Conservation (phyloP, 2,888 invertebrate species). For the Orthosia gothica region DNA sequence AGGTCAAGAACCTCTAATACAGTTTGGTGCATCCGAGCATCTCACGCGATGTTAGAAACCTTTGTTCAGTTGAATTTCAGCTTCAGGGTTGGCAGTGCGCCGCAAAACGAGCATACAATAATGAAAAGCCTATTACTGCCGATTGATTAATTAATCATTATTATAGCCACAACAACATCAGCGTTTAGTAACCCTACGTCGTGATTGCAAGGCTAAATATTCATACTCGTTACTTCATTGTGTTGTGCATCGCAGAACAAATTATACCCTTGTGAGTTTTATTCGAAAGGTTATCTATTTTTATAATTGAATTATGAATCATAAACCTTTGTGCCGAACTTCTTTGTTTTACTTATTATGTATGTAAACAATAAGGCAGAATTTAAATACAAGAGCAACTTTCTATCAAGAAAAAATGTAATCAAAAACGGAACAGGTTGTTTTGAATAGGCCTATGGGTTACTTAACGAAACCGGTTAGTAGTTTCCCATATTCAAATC, state of each 20-base stretch:
- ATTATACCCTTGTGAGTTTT: constrained; percentile 58
- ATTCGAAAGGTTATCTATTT: constrained; percentile 48
- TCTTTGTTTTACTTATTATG: constrained; percentile 32
- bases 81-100: constrained; percentile 49
- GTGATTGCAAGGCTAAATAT: constrained; percentile 59
- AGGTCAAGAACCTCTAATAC: constrained; percentile 83
- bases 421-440: constrained; percentile 21
- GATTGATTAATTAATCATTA: constrained; percentile 5
- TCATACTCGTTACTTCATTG: constrained; percentile 54
- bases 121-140: constrained; percentile 10
- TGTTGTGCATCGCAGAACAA: constrained; percentile 65
- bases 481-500: constrained; percentile 67
- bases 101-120: not conserved
- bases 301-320: constrained; percentile 36
- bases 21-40: constrained; percentile 73
- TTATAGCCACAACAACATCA: constrained; percentile 31
- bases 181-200: constrained; percentile 46
- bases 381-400: constrained; percentile 8
- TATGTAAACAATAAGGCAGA: not conserved
- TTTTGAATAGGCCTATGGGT: constrained; percentile 35
- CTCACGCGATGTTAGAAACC: constrained; percentile 72
- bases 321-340: constrained; percentile 30
- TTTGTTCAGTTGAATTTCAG: constrained; percentile 65
- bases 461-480: constrained; percentile 62
- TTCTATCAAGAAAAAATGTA: constrained; percentile 5